phyloP scores from a whole-genome alignment of 2,888 invertebrate species.

The Camponotus fellah region DNA sequence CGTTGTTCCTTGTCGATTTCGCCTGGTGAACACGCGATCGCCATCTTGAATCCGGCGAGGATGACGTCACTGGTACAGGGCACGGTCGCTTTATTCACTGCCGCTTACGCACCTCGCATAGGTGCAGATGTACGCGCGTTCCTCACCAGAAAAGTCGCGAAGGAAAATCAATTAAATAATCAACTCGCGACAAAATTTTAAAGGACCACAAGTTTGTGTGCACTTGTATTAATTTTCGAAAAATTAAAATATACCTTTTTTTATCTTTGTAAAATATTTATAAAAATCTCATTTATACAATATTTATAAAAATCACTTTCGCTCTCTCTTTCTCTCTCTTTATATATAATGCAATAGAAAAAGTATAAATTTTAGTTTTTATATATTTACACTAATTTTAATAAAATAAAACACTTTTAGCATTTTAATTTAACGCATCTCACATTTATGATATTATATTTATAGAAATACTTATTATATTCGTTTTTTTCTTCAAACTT shows the following conservation, averaged over 20 bases:
- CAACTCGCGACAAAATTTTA: neutral
- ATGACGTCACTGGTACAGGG: slow-evolving; percentile 82
- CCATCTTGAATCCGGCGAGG: slow-evolving; percentile 75
- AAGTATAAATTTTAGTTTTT: neutral
- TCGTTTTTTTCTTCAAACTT: neutral
- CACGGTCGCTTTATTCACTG: slow-evolving; percentile 76
- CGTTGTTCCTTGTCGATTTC: slow-evolving; percentile 71
- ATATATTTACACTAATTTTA: neutral
- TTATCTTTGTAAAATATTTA: neutral
- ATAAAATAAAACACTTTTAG: neutral
- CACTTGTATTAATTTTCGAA: no score
- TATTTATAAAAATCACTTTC: neutral
- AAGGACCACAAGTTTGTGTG: neutral
- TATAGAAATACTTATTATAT: neutral
- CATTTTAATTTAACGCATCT: neutral
- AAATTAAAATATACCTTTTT: neutral
- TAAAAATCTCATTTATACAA: neutral
- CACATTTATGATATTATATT: neutral
- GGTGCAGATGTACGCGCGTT: slow-evolving; percentile 38
- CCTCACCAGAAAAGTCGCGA: neutral
- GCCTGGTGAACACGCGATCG: slow-evolving; percentile 71
- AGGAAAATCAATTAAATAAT: slow-evolving; percentile 10
- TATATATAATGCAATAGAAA: neutral
- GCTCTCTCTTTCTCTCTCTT: neutral
- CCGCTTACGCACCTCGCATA: slow-evolving; percentile 50